Conservation (phyloP, 2,113 vertebrate genomes). For the Phycodurus eques region DNA sequence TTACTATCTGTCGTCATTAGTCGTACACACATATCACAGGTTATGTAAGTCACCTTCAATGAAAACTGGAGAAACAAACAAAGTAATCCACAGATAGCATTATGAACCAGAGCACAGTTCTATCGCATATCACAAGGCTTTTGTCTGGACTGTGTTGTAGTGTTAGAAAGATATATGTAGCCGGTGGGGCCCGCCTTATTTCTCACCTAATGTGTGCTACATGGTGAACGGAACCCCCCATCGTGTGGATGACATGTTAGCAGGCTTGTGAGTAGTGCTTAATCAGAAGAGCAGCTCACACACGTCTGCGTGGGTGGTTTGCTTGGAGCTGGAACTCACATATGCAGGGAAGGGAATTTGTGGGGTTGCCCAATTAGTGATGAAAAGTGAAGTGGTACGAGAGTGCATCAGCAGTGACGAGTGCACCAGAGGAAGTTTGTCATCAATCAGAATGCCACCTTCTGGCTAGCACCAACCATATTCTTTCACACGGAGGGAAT, state of each 20-base stretch:
- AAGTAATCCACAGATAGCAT: conserved; percentile 20
- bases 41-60: conserved; percentile 57
- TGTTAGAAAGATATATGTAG: conserved; percentile 20
- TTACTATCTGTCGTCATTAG: conserved; percentile 64
- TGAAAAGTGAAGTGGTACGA: conserved; percentile 68
- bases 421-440: conserved; percentile 70
- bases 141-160: conserved; percentile 31
- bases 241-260: conserved; percentile 20
- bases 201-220: conserved; percentile 31
- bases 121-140: conserved; percentile 40
- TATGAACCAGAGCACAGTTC: conserved; percentile 18
- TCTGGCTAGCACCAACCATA: conserved; percentile 57
- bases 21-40: conserved; percentile 49
- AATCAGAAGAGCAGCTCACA: conserved; percentile 48
- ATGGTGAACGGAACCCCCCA: conserved; percentile 33
- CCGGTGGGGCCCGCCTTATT: conserved; percentile 7
- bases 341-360: conserved; percentile 53
- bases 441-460: conserved; percentile 77
- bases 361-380: conserved; percentile 75
- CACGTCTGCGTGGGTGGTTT: conserved; percentile 56
- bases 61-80: conserved; percentile 51
- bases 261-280: conserved; percentile 34
- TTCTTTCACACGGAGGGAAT: conserved; percentile 53
- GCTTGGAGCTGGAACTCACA: conserved; percentile 50
- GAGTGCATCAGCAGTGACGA: conserved; percentile 72